Conservation (phyloP, 2,888 invertebrate species). For the Erebia palarica region DNA sequence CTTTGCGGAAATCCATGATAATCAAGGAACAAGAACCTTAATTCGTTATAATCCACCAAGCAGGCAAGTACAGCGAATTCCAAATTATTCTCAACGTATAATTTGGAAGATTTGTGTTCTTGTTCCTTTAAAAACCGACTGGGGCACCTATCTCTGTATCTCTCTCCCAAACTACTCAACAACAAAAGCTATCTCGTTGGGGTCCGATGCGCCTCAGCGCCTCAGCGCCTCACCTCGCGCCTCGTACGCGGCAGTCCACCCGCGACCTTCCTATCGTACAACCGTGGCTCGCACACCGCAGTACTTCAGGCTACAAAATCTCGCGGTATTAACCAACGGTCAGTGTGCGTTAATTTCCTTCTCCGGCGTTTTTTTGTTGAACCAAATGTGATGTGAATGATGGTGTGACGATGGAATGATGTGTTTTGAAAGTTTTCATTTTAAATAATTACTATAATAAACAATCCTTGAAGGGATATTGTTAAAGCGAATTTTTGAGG, state of each 20-base stretch:
- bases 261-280: conserved; percentile 30
- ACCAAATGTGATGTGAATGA: neutral
- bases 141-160: neutral
- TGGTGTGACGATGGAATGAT: conserved; percentile 9
- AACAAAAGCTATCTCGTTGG: conserved; percentile 28
- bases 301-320: neutral
- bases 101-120: too few species aligned
- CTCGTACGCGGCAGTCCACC: conserved; percentile 31
- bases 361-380: conserved; percentile 16
- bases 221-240: conserved; percentile 12
- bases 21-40: too few species aligned
- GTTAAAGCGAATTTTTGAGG: conserved; percentile 1
- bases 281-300: conserved; percentile 4
- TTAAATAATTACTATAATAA: neutral
- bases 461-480: conserved; percentile 4
- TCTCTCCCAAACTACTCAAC: conserved; percentile 26
- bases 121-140: too few species aligned
- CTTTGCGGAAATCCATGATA: too few species aligned
- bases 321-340: neutral
- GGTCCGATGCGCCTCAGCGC: conserved; percentile 27
- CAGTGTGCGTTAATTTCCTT: neutral
- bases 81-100: too few species aligned
- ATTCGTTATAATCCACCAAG: too few species aligned
- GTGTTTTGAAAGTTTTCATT: conserved; percentile 12
- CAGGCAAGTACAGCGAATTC: too few species aligned